A percentile compares a stretch with the other conserved stretches of the same genome.
Conservation (phyloP, 1,140 invertebrate genomes). For the Dryas iulia region DNA sequence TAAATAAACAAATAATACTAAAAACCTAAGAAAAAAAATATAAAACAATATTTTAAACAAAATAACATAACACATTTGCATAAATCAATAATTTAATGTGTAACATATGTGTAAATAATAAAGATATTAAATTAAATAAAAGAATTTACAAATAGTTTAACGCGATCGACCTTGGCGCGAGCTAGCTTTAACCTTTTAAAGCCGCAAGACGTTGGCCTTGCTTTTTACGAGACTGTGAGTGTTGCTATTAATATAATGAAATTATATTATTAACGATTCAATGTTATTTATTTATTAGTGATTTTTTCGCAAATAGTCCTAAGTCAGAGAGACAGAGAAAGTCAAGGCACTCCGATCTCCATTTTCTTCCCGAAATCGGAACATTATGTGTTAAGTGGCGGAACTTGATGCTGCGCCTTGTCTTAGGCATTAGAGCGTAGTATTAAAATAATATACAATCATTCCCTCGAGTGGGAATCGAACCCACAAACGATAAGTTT, state of each 20-base stretch:
- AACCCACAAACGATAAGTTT: no score
- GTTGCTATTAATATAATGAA: slow-evolving; percentile 11
- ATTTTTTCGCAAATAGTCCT: background rate
- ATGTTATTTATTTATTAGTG: background rate
- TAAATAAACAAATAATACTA: background rate
- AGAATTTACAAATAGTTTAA: slow-evolving; percentile 17
- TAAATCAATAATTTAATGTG: background rate
- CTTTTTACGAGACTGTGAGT: slow-evolving; percentile 27
- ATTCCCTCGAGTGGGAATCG: no score
- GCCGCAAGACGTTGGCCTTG: slow-evolving; percentile 26
- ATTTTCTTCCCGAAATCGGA: no score
- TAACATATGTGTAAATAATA: background rate
- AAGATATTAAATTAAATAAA: slow-evolving; percentile 3
- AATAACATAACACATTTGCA: background rate
- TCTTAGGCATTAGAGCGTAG: no score
- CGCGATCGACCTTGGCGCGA: slow-evolving; percentile 26
- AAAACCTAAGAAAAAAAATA: no score
- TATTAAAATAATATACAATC: no score
- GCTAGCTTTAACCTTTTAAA: slow-evolving; percentile 29
- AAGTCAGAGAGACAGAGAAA: no score
- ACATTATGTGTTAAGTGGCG: no score
- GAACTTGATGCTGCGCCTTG: no score
- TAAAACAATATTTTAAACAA: no score
- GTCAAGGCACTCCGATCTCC: no score
- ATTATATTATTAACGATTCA: background rate